phyloP scores from a whole-genome alignment of 2,113 vertebrate genomes.

The Mugil cephalus region DNA sequence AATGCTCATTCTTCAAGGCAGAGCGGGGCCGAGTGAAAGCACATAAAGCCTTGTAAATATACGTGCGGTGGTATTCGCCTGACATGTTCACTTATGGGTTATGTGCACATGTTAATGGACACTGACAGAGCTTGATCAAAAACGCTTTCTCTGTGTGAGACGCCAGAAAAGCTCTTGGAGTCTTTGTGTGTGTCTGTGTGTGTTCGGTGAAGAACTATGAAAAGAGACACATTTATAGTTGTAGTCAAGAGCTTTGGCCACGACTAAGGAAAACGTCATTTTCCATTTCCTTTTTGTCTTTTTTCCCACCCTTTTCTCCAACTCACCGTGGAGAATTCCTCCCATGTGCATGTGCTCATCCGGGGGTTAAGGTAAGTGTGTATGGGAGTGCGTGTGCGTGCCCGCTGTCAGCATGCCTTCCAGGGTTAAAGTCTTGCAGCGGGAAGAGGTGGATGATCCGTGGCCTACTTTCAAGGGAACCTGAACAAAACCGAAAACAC shows the following conservation, averaged over 20 bases:
- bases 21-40: slow-evolving; percentile 8
- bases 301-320: slow-evolving; percentile 9
- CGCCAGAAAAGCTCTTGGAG: background rate
- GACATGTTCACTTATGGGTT: background rate
- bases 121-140: background rate
- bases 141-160: background rate
- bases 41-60: slow-evolving; percentile 4
- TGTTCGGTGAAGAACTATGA: slow-evolving; percentile 16
- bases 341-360: slow-evolving; percentile 32
- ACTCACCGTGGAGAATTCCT: slow-evolving; percentile 38
- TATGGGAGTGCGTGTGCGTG: slow-evolving; percentile 37
- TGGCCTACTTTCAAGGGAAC: slow-evolving; percentile 55
- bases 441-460: slow-evolving; percentile 53
- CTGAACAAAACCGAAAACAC: slow-evolving; percentile 49
- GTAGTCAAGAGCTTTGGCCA: background rate
- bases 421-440: slow-evolving; percentile 51
- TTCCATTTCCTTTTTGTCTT: slow-evolving; percentile 12
- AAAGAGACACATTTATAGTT: slow-evolving; percentile 31
- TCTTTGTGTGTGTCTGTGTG: slow-evolving; percentile 13
- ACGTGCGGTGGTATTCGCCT: background rate
- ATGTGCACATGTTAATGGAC: background rate
- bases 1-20: slow-evolving; percentile 41
- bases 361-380: slow-evolving; percentile 36
- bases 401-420: slow-evolving; percentile 22
- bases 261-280: slow-evolving; percentile 10